Evolutionary conservation across 1,140 invertebrate species (phyloP), one percentile per base, ranked within the genome.

Genomic region (Asobara japonica): DNA sequence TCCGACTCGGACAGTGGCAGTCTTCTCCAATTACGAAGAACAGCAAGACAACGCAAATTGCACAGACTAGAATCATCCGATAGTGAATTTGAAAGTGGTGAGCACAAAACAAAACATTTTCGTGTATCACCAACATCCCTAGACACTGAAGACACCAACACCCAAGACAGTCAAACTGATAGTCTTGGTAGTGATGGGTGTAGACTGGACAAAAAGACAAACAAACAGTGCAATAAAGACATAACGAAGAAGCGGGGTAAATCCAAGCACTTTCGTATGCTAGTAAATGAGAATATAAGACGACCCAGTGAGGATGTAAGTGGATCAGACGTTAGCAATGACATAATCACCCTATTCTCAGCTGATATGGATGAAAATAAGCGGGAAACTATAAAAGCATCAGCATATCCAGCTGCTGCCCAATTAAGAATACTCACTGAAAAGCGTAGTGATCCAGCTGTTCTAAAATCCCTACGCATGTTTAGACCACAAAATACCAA

Each of bases 381-480:
- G 27, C 72, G 84, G 0, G 85, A 87, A 16, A 87, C 86, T 5
- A 88, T 88, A 5, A 88, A 86, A 45, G 86, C 81, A 2, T 83
- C 86, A 0, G 76, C 83, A 0, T 87, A 84, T 25, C 82, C 84
- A 0, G 79, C 84, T 0, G 81, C 84, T 0, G 82, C 84, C 0
- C 84, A 82, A 0, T 71, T 86, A 0, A 85, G 86, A 1, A 85
- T 62, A 30, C 10, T 86, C 31, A 81, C 83, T 5, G 84, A 87
- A 45, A 87, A 87, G 45, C 76, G 83, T 18, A 90, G 89, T 66
- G 89, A 91, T 78, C 89, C 90, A 3, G 85, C 87, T 1, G 89
- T 90, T 3, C 79, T 91, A 0, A 90, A 90, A 77, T 86, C 88
- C 2, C 75, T 91, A 29, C 81, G 90, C 56, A 89, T 89, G 85